Evolutionary conservation across 2,797 vertebrate genomes (phyloP), one percentile per base, ranked within the genome.

Genomic region (Dicrostonyx torquatus): DNA sequence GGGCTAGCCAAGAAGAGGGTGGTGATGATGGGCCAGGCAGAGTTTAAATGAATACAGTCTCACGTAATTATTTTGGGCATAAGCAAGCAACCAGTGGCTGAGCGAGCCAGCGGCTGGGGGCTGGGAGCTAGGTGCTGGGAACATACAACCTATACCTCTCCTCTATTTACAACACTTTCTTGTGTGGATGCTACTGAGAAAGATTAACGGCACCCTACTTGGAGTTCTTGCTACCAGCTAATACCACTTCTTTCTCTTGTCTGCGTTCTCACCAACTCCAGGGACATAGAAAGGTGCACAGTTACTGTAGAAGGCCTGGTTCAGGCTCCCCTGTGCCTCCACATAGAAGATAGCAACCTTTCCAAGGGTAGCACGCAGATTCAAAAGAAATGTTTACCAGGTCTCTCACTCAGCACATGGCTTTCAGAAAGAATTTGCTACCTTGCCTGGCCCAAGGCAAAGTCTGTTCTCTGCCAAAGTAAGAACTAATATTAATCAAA

Each of bases 401-500:
- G 66, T 10, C 22, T 50, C 20, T 1, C 15, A 15, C 31, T 87
- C 62, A 87, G 50, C 1, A n/a, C 1, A 26, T 31, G 55, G 43
- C 73, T 78, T 90, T 82, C 40, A 82, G 72, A 77, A 94, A 64
- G 5, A 37, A 64, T 82, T 87, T 84, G 37, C 34, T 12, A n/a
- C 3, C 18, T 37, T 58, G 48, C 37, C 43, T 95, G 29, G 68
- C 13, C 55, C 43, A 40, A 89, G 87, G 76, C 58, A 55, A 95
- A 89, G 70, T 78, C 18, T 18, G 34, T 34, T 84, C 77, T 89
- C 37, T 91, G 12, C 15, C 64, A 14, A 93, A 87, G 40, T 53
- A 89, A 92, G 31, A 87, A 90, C 3, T 17, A 78, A 80, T 0
- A 48, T 90, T 64, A 78, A 85, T 55, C 20, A 66, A 89, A 95